A percentile compares a stretch with the other conserved stretches of the same genome.
Evolutionary conservation across 1,140 invertebrate genomes (phyloP).

Genomic region (Ladona fulva): DNA sequence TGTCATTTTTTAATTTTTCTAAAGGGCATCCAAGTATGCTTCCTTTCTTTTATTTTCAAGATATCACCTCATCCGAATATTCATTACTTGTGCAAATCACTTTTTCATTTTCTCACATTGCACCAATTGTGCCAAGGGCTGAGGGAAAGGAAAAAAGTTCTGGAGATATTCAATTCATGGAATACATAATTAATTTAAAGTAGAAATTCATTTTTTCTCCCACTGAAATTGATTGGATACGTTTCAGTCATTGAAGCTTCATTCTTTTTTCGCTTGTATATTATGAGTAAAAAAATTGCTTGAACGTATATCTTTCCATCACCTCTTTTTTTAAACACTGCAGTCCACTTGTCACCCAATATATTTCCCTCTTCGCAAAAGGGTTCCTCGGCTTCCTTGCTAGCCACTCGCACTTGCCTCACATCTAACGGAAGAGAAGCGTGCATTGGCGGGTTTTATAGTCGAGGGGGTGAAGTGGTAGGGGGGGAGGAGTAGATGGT

Average conservation of each 20-base stretch:
- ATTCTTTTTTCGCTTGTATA: background rate
- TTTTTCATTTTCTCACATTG: background rate
- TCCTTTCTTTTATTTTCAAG: no score
- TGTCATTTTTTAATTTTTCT: background rate
- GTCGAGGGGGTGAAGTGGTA: background rate
- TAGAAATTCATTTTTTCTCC: conserved; percentile 1
- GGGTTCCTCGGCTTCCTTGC: background rate
- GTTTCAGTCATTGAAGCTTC: background rate
- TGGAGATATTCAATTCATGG: background rate
- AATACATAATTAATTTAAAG: background rate
- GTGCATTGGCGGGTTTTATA: background rate
- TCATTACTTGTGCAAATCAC: background rate
- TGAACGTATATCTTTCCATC: background rate
- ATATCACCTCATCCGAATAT: no score
- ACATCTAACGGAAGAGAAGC: background rate
- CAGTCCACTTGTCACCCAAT: background rate
- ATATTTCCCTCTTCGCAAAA: background rate
- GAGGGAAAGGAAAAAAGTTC: background rate
- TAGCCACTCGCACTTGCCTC: background rate
- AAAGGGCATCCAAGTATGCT: no score
- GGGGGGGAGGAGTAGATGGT: background rate
- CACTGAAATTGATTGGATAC: background rate
- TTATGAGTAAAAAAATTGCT: background rate
- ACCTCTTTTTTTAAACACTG: background rate
- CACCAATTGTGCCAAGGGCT: background rate